Evolutionary conservation across 2,797 vertebrate genomes (phyloP).

Genomic region (Helarctos malayanus): DNA sequence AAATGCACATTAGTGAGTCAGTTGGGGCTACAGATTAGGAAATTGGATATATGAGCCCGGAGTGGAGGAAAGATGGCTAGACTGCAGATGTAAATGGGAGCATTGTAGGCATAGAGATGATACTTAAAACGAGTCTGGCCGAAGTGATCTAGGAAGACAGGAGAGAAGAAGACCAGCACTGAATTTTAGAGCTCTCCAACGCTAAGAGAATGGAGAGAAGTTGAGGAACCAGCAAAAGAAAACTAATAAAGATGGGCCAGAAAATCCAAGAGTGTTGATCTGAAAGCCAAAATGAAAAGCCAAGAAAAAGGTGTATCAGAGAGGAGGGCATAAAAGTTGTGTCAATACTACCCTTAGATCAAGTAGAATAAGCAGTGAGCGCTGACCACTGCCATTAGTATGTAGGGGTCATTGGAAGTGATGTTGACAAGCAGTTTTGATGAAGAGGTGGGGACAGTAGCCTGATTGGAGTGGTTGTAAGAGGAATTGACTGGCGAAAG

Average conservation of each 20-base stretch:
- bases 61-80: background rate
- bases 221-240: background rate
- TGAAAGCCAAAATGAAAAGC: background rate
- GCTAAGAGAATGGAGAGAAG: background rate
- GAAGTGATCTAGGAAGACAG: background rate
- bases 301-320: background rate
- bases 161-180: background rate
- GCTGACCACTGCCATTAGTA: background rate
- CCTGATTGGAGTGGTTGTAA: background rate
- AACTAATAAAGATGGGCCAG: background rate
- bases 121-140: background rate
- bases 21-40: background rate
- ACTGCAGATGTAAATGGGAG: background rate
- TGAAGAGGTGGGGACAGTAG: background rate
- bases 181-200: background rate
- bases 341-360: background rate
- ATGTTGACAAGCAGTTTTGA: background rate
- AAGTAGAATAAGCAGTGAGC: background rate
- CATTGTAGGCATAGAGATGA: background rate
- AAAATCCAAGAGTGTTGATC: background rate
- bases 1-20: slow-evolving; percentile 17
- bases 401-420: background rate
- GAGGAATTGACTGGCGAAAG: background rate
- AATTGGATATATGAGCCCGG: background rate
- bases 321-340: background rate